A percentile compares a stretch with the other conserved stretches of the same genome.
Evolutionary conservation across 2,113 vertebrate species (phyloP).

Genomic region (Cynoglossus semilaevis): DNA sequence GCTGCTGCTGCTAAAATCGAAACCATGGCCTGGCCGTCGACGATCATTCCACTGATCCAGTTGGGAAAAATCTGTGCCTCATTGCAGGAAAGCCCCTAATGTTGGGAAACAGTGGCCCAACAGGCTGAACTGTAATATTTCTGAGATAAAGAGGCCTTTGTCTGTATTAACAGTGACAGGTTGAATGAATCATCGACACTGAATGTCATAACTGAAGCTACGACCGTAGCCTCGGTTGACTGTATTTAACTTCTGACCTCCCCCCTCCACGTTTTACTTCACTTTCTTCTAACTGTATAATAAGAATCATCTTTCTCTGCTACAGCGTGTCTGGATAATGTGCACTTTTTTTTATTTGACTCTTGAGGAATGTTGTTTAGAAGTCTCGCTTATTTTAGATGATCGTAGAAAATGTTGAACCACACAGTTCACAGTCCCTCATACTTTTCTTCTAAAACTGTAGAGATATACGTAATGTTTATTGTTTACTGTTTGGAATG

Average conservation of each 20-base stretch:
- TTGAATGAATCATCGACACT: slow-evolving; percentile 28
- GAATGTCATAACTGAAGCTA: slow-evolving; percentile 23
- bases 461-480: no score
- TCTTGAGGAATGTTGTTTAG: slow-evolving; percentile 51
- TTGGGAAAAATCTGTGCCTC: slow-evolving; percentile 35
- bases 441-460: no score
- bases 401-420: slow-evolving; percentile 53
- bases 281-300: not conserved
- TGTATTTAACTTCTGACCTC: slow-evolving; percentile 8
- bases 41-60: slow-evolving; percentile 74
- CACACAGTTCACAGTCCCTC: not conserved
- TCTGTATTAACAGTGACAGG: slow-evolving; percentile 24
- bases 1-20: slow-evolving; percentile 96
- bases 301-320: slow-evolving; percentile 47
- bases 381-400: slow-evolving; percentile 1
- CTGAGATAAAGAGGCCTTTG: slow-evolving; percentile 25
- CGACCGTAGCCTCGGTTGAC: slow-evolving; percentile 32
- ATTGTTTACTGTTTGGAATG: no score
- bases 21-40: slow-evolving; percentile 84
- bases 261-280: not conserved
- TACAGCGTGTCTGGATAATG: slow-evolving; percentile 36
- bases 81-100: slow-evolving; percentile 46
- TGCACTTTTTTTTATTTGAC: slow-evolving; percentile 3
- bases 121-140: slow-evolving; percentile 8
- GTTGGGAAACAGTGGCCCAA: slow-evolving; percentile 50